Conservation (phyloP, 2,888 invertebrate genomes). For the Gymnocheta viridis region DNA sequence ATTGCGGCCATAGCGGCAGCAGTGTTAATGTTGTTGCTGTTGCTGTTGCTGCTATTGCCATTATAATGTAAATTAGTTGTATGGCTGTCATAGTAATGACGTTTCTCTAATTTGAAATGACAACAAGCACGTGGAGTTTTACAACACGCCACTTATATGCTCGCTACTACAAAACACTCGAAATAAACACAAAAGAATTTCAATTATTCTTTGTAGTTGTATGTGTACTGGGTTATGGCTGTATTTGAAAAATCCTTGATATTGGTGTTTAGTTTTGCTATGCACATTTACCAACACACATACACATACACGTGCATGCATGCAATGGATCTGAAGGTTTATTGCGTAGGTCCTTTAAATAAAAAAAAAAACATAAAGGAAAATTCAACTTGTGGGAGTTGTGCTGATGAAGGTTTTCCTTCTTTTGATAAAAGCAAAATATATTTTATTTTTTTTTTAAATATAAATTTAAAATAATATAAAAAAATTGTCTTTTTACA, state of each 20-base stretch:
- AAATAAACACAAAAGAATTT: slow-evolving; percentile 25
- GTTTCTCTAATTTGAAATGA: slow-evolving; percentile 42
- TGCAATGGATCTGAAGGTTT: slow-evolving; percentile 36
- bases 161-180: background rate
- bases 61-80: slow-evolving; percentile 5
- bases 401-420: slow-evolving; percentile 1
- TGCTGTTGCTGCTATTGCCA: background rate
- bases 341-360: slow-evolving; percentile 46
- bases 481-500: too few relatives aligned
- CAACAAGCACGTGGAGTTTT: slow-evolving; percentile 32
- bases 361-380: slow-evolving; percentile 36
- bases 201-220: slow-evolving; percentile 19
- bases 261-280: slow-evolving; percentile 51
- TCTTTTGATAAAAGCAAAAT: background rate
- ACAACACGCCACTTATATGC: slow-evolving; percentile 11
- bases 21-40: background rate
- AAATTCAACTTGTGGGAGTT: slow-evolving; percentile 32
- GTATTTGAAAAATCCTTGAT: slow-evolving; percentile 54
- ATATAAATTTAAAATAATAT: too few relatives aligned
- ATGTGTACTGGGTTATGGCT: slow-evolving; percentile 7
- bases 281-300: background rate
- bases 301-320: background rate
- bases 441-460: background rate
- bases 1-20: slow-evolving; percentile 12
- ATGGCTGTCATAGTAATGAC: slow-evolving; percentile 50